A percentile compares a stretch with the other conserved stretches of the same genome.
phyloP scores from a whole-genome alignment of 2,888 invertebrate species.

The Mayetiola destructor region DNA sequence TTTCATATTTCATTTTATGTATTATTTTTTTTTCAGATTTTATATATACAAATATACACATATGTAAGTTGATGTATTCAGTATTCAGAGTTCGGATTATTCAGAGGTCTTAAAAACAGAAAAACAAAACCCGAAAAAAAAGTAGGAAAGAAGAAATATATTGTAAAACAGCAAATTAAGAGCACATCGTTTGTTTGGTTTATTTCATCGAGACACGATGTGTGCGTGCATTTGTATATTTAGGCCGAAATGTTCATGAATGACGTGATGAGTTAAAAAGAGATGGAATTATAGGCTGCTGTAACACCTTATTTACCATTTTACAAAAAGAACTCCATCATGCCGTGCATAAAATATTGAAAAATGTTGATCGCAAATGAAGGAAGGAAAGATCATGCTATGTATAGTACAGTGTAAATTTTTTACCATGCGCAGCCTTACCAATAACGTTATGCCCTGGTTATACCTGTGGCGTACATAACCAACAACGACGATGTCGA shows the following conservation, averaged over 20 bases:
- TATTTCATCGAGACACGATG: not conserved
- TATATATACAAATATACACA: constrained; percentile 1
- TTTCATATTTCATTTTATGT: no score
- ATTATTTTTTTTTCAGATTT: no score
- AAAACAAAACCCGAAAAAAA: not conserved
- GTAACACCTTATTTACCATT: constrained; percentile 11
- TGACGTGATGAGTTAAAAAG: no score
- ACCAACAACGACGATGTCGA: no score
- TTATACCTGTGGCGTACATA: no score
- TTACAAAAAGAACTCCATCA: not conserved
- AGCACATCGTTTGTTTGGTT: not conserved
- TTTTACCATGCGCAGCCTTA: no score
- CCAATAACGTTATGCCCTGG: no score
- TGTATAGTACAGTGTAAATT: no score
- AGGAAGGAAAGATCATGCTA: constrained; percentile 2
- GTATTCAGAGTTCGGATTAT: no score
- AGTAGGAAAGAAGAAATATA: not conserved
- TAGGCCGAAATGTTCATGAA: constrained; percentile 6
- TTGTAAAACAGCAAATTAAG: not conserved
- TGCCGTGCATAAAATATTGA: not conserved
- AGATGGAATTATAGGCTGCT: not conserved
- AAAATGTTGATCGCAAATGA: constrained; percentile 7
- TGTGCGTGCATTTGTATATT: constrained; percentile 8
- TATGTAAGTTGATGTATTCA: no score
- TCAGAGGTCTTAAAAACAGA: no score